Evolutionary conservation across 1,140 invertebrate species (phyloP).

Genomic region (Heliconius congener): DNA sequence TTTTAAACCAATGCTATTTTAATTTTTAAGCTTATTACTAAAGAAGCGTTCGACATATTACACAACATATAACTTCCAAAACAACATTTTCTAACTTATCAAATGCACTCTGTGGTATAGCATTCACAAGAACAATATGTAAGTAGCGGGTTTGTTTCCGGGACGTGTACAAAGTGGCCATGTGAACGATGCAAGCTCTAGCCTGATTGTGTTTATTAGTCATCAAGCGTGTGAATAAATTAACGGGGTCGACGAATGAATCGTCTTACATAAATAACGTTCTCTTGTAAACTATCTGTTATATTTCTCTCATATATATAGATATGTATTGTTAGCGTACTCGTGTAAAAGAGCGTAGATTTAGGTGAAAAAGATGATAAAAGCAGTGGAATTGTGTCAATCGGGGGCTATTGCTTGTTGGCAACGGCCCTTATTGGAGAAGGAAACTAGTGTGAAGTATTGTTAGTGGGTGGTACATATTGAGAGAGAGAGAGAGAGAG

Average conservation of each 20-base stretch:
- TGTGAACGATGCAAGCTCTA: background rate
- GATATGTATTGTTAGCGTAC: too few species aligned
- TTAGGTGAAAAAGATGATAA: too few species aligned
- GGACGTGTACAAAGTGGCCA: background rate
- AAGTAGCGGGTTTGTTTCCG: background rate
- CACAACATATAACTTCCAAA: background rate
- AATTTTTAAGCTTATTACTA: background rate
- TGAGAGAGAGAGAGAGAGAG: too few species aligned
- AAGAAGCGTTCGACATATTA: too few species aligned
- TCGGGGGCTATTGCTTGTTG: too few species aligned
- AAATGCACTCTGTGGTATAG: background rate
- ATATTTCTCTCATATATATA: background rate
- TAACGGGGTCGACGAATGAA: background rate
- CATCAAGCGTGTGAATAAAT: conserved; percentile 3
- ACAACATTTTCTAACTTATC: background rate
- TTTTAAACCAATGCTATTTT: too few species aligned
- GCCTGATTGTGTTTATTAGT: conserved; percentile 1
- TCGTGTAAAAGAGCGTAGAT: too few species aligned
- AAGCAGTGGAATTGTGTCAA: too few species aligned
- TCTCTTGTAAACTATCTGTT: background rate
- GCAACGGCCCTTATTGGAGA: too few species aligned
- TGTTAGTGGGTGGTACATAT: too few species aligned
- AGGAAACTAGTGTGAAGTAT: too few species aligned
- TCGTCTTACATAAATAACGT: conserved; percentile 2
- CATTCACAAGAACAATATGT: background rate